Evolutionary conservation across 2,888 invertebrate genomes (phyloP).

Genomic region (Epinotia brunnichana): DNA sequence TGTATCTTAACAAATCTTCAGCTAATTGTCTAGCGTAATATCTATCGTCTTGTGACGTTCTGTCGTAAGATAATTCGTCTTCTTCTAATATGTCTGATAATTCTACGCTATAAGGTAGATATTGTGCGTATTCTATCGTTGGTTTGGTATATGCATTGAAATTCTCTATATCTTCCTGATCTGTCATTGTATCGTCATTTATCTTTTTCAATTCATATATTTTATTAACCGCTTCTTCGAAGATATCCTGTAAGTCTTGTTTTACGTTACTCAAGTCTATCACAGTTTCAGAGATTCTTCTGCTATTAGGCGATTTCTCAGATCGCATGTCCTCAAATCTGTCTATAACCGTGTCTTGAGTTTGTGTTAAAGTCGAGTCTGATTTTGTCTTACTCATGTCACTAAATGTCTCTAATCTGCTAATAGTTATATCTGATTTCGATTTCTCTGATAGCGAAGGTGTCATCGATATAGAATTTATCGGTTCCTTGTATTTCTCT

Average conservation of each 20-base stretch:
- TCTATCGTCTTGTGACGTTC: constrained; percentile 61
- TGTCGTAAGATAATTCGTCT: constrained; percentile 74
- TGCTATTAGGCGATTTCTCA: constrained; percentile 57
- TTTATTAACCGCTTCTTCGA: constrained; percentile 66
- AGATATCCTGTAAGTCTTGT: constrained; percentile 73
- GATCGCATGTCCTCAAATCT: constrained; percentile 58
- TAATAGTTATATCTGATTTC: constrained; percentile 78
- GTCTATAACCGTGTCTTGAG: constrained; percentile 78
- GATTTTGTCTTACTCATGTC: constrained; percentile 80
- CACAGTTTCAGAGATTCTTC: constrained; percentile 75
- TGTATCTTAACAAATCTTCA: constrained; percentile 68
- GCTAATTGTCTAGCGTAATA: constrained; percentile 62
- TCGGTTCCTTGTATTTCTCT: constrained; percentile 59
- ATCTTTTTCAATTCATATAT: constrained; percentile 61
- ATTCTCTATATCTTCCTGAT: constrained; percentile 75
- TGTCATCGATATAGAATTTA: constrained; percentile 65
- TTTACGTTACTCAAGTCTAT: constrained; percentile 74
- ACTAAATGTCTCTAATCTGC: constrained; percentile 73
- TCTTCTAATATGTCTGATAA: constrained; percentile 78
- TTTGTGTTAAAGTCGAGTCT: constrained; percentile 76
- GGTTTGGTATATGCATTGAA: constrained; percentile 75
- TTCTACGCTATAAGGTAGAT: constrained; percentile 72
- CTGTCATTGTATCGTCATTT: constrained; percentile 72
- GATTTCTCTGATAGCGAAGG: constrained; percentile 77
- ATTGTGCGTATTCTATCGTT: constrained; percentile 60